Percentiles rank a stretch among this genome's conserved stretches.
These are phyloP conservation scores for Aricia artaxerxes DNA, from an alignment of 2,888 invertebrate genomes.

Conservation along the genomic window DNA sequence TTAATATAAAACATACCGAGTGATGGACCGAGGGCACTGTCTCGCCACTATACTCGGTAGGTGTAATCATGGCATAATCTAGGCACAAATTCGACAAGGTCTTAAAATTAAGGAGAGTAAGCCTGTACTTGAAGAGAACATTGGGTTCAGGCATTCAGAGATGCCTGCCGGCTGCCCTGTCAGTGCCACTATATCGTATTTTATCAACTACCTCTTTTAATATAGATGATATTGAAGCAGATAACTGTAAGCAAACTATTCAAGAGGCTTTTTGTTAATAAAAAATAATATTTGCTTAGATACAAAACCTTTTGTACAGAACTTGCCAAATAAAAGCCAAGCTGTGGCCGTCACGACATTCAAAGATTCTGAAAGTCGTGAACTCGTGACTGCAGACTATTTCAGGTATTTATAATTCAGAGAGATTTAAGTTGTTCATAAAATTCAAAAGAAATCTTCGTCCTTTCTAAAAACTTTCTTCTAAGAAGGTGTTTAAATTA, in stretches of 20 bases:
- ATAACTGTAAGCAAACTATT: not conserved
- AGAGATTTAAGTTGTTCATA: not conserved
- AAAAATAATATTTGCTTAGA: not conserved
- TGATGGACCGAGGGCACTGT: no score
- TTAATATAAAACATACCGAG: no score
- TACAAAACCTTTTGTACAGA: not conserved
- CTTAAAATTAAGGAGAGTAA: no score
- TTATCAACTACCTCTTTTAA: no score
- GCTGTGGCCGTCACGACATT: conserved; percentile 1
- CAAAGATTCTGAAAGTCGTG: not conserved
- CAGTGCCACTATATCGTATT: no score
- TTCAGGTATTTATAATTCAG: not conserved
- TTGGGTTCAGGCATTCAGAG: no score
- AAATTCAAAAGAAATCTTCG: not conserved
- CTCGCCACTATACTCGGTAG: no score
- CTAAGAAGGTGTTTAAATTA: not conserved
- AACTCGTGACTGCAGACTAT: not conserved
- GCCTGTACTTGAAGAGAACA: no score
- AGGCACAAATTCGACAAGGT: no score
- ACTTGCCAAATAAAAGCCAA: not conserved
- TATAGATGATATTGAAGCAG: not conserved
- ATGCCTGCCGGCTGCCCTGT: no score
- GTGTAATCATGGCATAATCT: no score
- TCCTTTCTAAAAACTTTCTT: no score
- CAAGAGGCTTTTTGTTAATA: not conserved